phyloP scores from a whole-genome alignment of 2,888 invertebrate genomes.

The Clitarchus hookeri region DNA sequence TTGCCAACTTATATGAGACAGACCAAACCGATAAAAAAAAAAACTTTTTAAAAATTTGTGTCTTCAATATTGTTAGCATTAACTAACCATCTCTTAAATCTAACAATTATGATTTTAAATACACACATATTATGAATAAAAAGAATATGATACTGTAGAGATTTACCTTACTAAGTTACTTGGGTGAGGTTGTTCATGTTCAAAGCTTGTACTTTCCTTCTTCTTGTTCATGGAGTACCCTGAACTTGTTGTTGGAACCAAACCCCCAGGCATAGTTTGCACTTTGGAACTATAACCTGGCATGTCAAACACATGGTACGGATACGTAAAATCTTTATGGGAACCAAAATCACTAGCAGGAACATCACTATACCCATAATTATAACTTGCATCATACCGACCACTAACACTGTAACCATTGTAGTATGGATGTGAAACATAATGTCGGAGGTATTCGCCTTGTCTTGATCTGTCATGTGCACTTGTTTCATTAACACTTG shows the following conservation, averaged over 20 bases:
- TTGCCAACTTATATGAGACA: too few relatives aligned
- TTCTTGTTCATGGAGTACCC: constrained; percentile 55
- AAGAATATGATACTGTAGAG: too few relatives aligned
- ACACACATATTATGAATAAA: too few relatives aligned
- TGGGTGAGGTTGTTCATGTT: constrained; percentile 61
- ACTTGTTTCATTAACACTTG: constrained; percentile 34
- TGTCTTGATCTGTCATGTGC: constrained; percentile 39
- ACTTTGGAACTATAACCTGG: constrained; percentile 43
- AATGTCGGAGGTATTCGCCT: constrained; percentile 42
- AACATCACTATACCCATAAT: constrained; percentile 41
- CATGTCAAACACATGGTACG: constrained; percentile 48
- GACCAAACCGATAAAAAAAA: too few relatives aligned
- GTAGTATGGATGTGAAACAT: constrained; percentile 42
- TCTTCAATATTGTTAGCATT: too few relatives aligned
- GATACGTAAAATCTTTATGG: constrained; percentile 55
- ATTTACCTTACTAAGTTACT: constrained; percentile 54
- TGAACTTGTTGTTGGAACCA: constrained; percentile 48
- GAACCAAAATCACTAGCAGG: constrained; percentile 36
- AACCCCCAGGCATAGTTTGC: constrained; percentile 41
- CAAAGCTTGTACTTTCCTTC: constrained; percentile 66
- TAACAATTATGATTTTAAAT: too few relatives aligned
- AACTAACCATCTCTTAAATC: too few relatives aligned
- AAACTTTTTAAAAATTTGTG: too few relatives aligned
- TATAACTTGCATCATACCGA: constrained; percentile 42
- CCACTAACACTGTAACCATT: constrained; percentile 43